Percentiles rank a stretch among this genome's conserved stretches.
Conservation (phyloP, 2,797 vertebrate genomes). For the Paedocypris micromegethes region DNA sequence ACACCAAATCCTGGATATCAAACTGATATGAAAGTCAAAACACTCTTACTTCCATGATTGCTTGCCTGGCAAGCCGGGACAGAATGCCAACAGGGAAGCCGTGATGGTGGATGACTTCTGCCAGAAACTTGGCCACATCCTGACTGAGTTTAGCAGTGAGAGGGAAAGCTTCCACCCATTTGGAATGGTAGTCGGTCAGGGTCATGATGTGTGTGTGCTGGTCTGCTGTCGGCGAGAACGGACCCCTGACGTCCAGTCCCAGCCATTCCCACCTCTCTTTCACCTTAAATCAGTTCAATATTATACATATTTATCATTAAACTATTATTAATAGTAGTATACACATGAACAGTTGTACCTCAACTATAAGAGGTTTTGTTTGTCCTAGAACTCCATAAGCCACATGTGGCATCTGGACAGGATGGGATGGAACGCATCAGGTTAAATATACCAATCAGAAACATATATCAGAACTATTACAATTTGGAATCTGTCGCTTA, state of each 20-base stretch:
- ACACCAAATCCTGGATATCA: neutral
- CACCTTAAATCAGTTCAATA: slow-evolving; percentile 16
- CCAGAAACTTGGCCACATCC: slow-evolving; percentile 23
- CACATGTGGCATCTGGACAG: slow-evolving; percentile 30
- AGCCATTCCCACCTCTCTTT: slow-evolving; percentile 44
- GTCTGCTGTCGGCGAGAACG: slow-evolving; percentile 24
- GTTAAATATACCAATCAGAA: no score
- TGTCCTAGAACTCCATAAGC: slow-evolving; percentile 28
- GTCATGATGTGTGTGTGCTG: slow-evolving; percentile 37
- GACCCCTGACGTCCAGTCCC: slow-evolving; percentile 41
- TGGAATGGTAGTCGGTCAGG: slow-evolving; percentile 39
- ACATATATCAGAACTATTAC: neutral
- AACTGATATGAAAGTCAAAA: neutral
- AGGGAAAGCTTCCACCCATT: slow-evolving; percentile 45
- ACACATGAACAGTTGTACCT: slow-evolving; percentile 12
- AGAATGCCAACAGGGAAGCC: slow-evolving; percentile 39
- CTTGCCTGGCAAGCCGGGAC: slow-evolving; percentile 23
- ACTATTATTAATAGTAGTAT: neutral
- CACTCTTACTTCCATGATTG: slow-evolving; percentile 23
- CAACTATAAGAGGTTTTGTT: slow-evolving; percentile 27
- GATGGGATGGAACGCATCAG: no score
- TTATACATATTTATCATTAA: neutral
- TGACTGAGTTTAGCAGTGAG: slow-evolving; percentile 18
- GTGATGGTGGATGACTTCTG: slow-evolving; percentile 32
- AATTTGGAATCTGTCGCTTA: slow-evolving; percentile 12